Percentiles rank a stretch among this genome's conserved stretches.
phyloP scores from a whole-genome alignment of 2,113 vertebrate genomes.

The Galbula dea region DNA sequence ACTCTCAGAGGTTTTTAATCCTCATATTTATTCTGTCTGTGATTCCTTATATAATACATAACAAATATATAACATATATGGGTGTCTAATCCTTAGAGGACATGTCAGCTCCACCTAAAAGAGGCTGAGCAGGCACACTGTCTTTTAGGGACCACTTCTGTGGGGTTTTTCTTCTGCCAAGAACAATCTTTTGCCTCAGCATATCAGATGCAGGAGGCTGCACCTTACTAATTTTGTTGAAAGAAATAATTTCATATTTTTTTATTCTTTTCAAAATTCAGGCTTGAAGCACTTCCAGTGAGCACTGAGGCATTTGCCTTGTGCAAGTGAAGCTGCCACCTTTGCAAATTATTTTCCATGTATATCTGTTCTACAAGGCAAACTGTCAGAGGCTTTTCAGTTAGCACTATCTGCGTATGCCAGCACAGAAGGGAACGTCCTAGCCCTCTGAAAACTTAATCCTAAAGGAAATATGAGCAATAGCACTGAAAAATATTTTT shows the following conservation, averaged over 20 bases:
- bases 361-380: not conserved
- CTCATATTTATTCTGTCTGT: not conserved
- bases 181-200: not conserved
- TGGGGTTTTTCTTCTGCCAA: not conserved
- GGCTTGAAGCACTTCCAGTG: not conserved
- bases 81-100: not conserved
- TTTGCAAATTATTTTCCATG: not conserved
- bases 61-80: not conserved
- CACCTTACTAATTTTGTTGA: not conserved
- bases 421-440: not conserved
- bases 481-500: not conserved
- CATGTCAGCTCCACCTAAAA: not conserved
- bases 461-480: not conserved
- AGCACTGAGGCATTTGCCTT: not conserved
- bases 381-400: not conserved
- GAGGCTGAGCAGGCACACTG: not conserved
- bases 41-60: not conserved
- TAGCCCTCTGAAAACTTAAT: not conserved
- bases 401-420: not conserved
- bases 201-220: not conserved
- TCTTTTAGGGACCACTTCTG: not conserved
- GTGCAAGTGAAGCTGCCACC: accelerated
- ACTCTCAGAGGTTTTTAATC: not conserved
- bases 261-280: not conserved
- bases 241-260: not conserved